These are phyloP conservation scores for Lasioglossum pauxillum DNA, from an alignment of 2,888 invertebrate genomes.

Conservation along the genomic window DNA sequence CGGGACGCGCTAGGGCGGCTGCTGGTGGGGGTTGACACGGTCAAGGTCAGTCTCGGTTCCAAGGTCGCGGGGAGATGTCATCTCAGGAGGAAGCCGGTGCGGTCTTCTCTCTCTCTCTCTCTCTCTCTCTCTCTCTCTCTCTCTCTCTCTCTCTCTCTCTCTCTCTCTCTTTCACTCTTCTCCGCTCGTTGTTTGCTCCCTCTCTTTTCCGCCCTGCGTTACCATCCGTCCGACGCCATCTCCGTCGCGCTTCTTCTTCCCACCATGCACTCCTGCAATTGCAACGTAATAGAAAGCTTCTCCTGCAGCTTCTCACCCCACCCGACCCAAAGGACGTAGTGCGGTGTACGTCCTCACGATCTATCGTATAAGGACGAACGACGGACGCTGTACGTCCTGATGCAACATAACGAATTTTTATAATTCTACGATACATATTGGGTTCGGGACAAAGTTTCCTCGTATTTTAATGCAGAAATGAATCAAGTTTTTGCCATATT, in stretches of 20 bases:
- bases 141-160: slow-evolving; percentile 7
- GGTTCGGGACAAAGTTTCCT: too few species aligned
- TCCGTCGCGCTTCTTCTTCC: neutral
- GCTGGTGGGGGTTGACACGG: slow-evolving; percentile 79
- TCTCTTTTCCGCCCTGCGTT: slow-evolving; percentile 1
- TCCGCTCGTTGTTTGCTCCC: neutral
- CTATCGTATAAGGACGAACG: too few species aligned
- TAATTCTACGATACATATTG: too few species aligned
- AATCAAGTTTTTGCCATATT: too few species aligned
- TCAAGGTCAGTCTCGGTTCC: slow-evolving; percentile 81
- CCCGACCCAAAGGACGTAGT: too few species aligned
- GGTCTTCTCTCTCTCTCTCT: too few species aligned
- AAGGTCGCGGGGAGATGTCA: slow-evolving; percentile 82
- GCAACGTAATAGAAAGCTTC: neutral
- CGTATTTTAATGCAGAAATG: too few species aligned
- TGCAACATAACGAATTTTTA: too few species aligned
- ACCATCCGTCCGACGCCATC: neutral
- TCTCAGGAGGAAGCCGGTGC: slow-evolving; percentile 74
- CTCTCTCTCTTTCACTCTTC: slow-evolving; percentile 19
- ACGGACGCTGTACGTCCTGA: too few species aligned
- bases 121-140: slow-evolving; percentile 28
- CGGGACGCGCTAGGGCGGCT: slow-evolving; percentile 62
- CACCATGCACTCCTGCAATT: slow-evolving; percentile 11
- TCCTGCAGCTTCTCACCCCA: neutral
- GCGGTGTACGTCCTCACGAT: too few species aligned